Evolutionary conservation across 2,113 vertebrate species (phyloP).

Genomic region (Phycodurus eques): DNA sequence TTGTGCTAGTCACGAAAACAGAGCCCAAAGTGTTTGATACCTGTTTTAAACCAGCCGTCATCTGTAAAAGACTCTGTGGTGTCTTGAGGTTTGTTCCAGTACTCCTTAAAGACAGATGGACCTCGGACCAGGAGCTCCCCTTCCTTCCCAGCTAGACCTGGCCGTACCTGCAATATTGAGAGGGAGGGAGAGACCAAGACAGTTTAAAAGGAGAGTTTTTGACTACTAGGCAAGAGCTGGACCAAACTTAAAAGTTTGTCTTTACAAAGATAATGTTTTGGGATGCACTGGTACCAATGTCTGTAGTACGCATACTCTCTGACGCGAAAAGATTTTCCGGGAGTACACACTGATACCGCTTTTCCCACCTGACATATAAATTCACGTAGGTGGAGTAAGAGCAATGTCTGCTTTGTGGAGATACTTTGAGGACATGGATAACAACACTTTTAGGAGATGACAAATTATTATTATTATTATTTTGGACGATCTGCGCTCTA

Average conservation of each 20-base stretch:
- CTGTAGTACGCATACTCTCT: too few relatives aligned
- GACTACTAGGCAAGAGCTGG: background rate
- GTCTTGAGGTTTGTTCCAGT: constrained; percentile 87
- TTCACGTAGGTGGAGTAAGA: too few relatives aligned
- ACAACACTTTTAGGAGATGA: too few relatives aligned
- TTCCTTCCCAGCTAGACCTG: constrained; percentile 81
- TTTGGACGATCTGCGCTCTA: too few relatives aligned
- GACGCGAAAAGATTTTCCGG: too few relatives aligned
- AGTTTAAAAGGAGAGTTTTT: background rate
- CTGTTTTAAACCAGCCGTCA: constrained; percentile 93
- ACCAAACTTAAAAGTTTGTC: background rate
- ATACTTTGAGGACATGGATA: too few relatives aligned
- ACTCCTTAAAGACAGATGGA: constrained; percentile 84
- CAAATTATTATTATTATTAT: too few relatives aligned
- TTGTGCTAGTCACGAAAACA: too few relatives aligned
- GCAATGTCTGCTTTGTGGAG: too few relatives aligned
- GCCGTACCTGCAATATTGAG: constrained; percentile 72
- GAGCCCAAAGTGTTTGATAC: constrained; percentile 57
- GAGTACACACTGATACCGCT: too few relatives aligned
- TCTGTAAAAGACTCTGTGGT: constrained; percentile 80
- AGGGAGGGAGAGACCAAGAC: constrained; percentile 7
- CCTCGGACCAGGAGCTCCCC: constrained; percentile 89
- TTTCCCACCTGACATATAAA: too few relatives aligned
- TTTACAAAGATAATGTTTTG: background rate
- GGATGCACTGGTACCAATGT: background rate